These are phyloP conservation scores for Tineola bisselliella DNA, from an alignment of 2,888 invertebrate genomes.

Conservation along the genomic window DNA sequence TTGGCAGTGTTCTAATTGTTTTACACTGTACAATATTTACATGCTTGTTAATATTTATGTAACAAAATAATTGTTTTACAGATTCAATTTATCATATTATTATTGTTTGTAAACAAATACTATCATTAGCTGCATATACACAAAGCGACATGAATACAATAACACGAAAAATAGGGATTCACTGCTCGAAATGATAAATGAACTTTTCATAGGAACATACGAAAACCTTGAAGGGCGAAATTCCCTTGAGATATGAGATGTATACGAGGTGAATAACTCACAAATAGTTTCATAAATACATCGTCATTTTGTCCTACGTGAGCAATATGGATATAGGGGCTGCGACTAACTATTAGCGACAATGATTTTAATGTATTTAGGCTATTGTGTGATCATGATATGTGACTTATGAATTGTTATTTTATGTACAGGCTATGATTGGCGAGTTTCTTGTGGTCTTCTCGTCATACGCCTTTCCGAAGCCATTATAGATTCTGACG, in stretches of 20 bases:
- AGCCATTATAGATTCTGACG: too few species aligned
- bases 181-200: slow-evolving; percentile 47
- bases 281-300: slow-evolving; percentile 8
- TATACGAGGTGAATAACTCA: background rate
- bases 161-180: slow-evolving; percentile 26
- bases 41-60: too few species aligned
- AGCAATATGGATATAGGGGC: background rate
- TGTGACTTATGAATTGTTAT: too few species aligned
- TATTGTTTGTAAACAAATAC: background rate
- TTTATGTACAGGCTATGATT: too few species aligned
- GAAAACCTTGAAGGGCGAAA: background rate
- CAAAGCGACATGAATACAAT: background rate
- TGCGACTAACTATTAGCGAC: too few species aligned
- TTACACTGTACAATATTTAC: too few species aligned
- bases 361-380: background rate
- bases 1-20: too few species aligned
- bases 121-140: background rate
- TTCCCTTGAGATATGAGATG: background rate
- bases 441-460: too few species aligned
- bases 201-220: slow-evolving; percentile 25
- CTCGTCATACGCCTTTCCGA: too few species aligned
- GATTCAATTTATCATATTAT: too few species aligned
- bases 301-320: background rate
- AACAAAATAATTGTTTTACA: too few species aligned
- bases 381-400: too few species aligned